Conservation (phyloP, 2,113 vertebrate species). For the Donacobius atricapilla region DNA sequence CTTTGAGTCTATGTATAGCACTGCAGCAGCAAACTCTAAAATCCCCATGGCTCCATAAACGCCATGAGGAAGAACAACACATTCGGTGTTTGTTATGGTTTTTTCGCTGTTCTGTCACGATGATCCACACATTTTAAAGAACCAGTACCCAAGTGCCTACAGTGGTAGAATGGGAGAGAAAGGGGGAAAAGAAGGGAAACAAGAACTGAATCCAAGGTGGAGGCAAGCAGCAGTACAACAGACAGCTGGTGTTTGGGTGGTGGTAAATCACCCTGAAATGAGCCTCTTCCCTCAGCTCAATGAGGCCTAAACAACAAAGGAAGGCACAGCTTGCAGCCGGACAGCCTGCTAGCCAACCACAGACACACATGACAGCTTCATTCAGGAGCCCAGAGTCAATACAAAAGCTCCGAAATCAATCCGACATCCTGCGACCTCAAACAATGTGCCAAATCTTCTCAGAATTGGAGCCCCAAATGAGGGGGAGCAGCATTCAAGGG, state of each 20-base stretch:
- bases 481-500: slow-evolving; percentile 77
- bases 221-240: slow-evolving; percentile 75
- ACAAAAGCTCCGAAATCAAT: slow-evolving; percentile 86
- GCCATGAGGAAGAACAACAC: neutral
- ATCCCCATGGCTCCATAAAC: neutral
- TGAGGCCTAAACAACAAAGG: slow-evolving; percentile 86
- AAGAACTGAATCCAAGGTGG: slow-evolving; percentile 55
- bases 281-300: slow-evolving; percentile 86
- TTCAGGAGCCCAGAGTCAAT: slow-evolving; percentile 76
- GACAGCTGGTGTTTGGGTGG: slow-evolving; percentile 99
- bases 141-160: neutral
- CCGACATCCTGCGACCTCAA: slow-evolving; percentile 77
- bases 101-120: neutral
- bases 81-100: neutral
- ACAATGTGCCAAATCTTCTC: slow-evolving; percentile 83
- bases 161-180: neutral
- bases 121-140: neutral
- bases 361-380: slow-evolving; percentile 85
- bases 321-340: slow-evolving; percentile 85
- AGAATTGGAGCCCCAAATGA: slow-evolving; percentile 77
- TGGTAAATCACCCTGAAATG: slow-evolving; percentile 98
- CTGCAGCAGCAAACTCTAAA: neutral
- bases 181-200: neutral
- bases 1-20: too few relatives aligned
- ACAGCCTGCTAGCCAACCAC: slow-evolving; percentile 80